phyloP scores from a whole-genome alignment of 2,113 vertebrate genomes.

The Coryphaenoides rupestris region DNA sequence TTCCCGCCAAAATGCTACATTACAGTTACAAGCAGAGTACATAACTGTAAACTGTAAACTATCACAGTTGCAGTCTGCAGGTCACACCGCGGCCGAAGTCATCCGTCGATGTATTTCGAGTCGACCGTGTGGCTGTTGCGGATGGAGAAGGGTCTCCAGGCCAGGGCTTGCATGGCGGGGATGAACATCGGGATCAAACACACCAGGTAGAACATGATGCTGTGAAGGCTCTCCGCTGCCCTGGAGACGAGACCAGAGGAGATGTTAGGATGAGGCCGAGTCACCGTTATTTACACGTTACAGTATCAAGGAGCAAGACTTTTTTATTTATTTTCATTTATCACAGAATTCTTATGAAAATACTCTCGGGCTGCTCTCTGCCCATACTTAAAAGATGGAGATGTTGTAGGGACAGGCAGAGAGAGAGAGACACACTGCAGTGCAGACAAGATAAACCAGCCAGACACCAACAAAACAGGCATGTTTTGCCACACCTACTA shows the following conservation, averaged over 20 bases:
- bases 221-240: constrained; percentile 70
- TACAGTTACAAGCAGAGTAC: no score
- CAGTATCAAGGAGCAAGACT: background rate
- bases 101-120: constrained; percentile 59
- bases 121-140: constrained; percentile 76
- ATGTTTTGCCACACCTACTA: no score
- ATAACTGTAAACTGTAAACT: no score
- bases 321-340: background rate
- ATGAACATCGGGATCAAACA: constrained; percentile 81
- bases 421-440: no score
- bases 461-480: no score
- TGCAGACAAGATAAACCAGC: no score
- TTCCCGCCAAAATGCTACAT: no score
- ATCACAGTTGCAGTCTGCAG: no score
- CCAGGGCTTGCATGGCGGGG: constrained; percentile 74
- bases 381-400: no score
- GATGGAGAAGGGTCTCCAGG: constrained; percentile 84
- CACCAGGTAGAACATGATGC: constrained; percentile 82
- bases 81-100: background rate
- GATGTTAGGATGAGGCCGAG: background rate
- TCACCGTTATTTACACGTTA: background rate
- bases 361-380: no score
- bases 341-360: background rate
- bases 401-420: no score
- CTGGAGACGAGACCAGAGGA: constrained; percentile 54